Percentiles rank a stretch among this genome's conserved stretches.
phyloP scores from a whole-genome alignment of 1,140 invertebrate genomes.

The Saccostrea cuccullata region DNA sequence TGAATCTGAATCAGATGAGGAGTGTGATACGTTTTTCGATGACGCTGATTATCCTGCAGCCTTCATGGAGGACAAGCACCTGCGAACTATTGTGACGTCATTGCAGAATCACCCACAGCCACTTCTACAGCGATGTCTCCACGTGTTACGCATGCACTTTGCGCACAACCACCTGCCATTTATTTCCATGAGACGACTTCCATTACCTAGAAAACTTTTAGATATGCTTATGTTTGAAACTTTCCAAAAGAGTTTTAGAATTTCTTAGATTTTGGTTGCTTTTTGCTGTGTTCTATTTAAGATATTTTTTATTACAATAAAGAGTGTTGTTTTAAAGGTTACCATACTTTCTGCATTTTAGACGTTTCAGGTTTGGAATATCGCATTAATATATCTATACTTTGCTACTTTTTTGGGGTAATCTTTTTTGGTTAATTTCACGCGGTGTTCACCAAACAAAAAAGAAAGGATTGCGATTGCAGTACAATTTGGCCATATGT shows the following conservation, averaged over 20 bases:
- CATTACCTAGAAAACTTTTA: slow-evolving; percentile 18
- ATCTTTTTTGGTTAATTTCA: too few relatives aligned
- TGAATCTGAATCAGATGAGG: neutral
- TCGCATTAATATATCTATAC: too few relatives aligned
- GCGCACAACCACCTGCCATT: neutral
- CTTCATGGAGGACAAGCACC: neutral
- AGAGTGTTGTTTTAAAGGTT: neutral
- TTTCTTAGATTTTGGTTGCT: neutral
- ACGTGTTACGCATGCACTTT: slow-evolving; percentile 13
- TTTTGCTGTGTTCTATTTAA: neutral
- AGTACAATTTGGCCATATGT: too few relatives aligned
- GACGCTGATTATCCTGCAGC: neutral
- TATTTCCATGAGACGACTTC: neutral
- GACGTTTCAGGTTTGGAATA: too few relatives aligned
- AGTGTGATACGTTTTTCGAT: neutral
- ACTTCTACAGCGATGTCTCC: slow-evolving; percentile 1
- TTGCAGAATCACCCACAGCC: neutral
- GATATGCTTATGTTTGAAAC: slow-evolving; percentile 19
- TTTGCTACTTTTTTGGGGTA: too few relatives aligned
- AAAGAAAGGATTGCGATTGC: too few relatives aligned
- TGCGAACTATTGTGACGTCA: slow-evolving; percentile 18
- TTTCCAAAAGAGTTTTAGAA: neutral
- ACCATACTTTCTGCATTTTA: too few relatives aligned
- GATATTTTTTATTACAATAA: neutral
- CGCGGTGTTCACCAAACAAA: too few relatives aligned